Evolutionary conservation across 2,797 vertebrate genomes (phyloP).

Genomic region (Selene dorsalis): DNA sequence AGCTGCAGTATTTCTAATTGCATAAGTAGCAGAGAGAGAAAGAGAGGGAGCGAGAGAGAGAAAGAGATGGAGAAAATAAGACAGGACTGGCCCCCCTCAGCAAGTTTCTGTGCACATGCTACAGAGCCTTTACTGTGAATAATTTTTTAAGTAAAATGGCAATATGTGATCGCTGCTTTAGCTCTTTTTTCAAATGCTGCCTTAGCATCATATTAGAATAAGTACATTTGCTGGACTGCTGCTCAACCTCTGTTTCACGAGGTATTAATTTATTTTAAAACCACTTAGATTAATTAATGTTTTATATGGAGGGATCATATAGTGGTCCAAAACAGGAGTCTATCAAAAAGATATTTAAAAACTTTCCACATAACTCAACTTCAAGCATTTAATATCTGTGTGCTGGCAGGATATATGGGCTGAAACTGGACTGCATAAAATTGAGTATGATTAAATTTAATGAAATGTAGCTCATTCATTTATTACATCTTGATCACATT

Average conservation of each 20-base stretch:
- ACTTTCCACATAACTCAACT: slow-evolving; percentile 64
- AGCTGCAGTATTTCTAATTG: slow-evolving; percentile 80
- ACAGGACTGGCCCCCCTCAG: slow-evolving; percentile 29
- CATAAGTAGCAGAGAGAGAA: neutral
- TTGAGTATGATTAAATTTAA: slow-evolving; percentile 83
- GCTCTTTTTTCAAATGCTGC: slow-evolving; percentile 24
- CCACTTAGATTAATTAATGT: slow-evolving; percentile 56
- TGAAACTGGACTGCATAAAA: slow-evolving; percentile 77
- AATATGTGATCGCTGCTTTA: slow-evolving; percentile 18
- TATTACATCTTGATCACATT: slow-evolving; percentile 82
- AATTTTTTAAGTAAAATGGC: slow-evolving; percentile 45
- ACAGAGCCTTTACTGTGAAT: slow-evolving; percentile 32
- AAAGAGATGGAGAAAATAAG: slow-evolving; percentile 3
- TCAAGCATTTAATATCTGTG: slow-evolving; percentile 54
- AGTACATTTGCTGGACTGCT: slow-evolving; percentile 8
- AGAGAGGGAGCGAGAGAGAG: slow-evolving; percentile 10
- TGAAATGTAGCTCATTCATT: slow-evolving; percentile 81
- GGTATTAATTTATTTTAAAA: slow-evolving; percentile 48
- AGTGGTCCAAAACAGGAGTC: slow-evolving; percentile 21
- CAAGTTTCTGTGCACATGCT: slow-evolving; percentile 38
- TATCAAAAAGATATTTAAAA: slow-evolving; percentile 64
- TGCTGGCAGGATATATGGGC: slow-evolving; percentile 57
- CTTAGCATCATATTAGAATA: slow-evolving; percentile 7
- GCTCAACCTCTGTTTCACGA: slow-evolving; percentile 38
- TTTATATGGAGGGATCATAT: slow-evolving; percentile 23